A percentile compares a stretch with the other conserved stretches of the same genome.
phyloP scores from a whole-genome alignment of 2,888 invertebrate species.

The Elaeidobius kamerunicus region DNA sequence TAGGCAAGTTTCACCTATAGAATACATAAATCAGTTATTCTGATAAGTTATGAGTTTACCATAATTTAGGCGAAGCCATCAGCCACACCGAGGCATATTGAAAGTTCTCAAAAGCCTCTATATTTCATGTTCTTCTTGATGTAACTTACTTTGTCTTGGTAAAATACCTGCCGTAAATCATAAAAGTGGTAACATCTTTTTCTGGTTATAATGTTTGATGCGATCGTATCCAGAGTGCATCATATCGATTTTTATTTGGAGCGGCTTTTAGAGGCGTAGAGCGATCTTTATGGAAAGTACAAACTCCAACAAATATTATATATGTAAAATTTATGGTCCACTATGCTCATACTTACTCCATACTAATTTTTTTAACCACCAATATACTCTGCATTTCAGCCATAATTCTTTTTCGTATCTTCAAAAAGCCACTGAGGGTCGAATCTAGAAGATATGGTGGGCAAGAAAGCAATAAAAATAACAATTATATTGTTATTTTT shows the following conservation, averaged over 20 bases:
- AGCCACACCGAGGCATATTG: conserved; percentile 30
- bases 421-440: too few relatives aligned
- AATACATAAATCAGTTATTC: conserved; percentile 26
- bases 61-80: conserved; percentile 29
- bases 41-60: conserved; percentile 25
- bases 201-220: conserved; percentile 29
- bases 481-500: too few relatives aligned
- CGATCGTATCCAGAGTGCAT: conserved; percentile 19
- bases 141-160: conserved; percentile 30
- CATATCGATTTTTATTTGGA: conserved; percentile 25
- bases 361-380: too few relatives aligned
- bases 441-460: too few relatives aligned
- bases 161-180: conserved; percentile 32
- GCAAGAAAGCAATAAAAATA: too few relatives aligned
- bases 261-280: conserved; percentile 4
- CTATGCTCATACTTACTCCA: too few relatives aligned
- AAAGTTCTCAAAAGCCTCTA: conserved; percentile 28
- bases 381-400: too few relatives aligned
- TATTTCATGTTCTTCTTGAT: conserved; percentile 33
- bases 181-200: conserved; percentile 29
- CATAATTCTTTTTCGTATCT: too few relatives aligned
- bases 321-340: too few relatives aligned
- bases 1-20: conserved; percentile 9
- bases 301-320: too few relatives aligned
- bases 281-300: too few relatives aligned